These are phyloP conservation scores for Antrozous pallidus DNA, from an alignment of 2,797 vertebrate species.

Conservation along the genomic window DNA sequence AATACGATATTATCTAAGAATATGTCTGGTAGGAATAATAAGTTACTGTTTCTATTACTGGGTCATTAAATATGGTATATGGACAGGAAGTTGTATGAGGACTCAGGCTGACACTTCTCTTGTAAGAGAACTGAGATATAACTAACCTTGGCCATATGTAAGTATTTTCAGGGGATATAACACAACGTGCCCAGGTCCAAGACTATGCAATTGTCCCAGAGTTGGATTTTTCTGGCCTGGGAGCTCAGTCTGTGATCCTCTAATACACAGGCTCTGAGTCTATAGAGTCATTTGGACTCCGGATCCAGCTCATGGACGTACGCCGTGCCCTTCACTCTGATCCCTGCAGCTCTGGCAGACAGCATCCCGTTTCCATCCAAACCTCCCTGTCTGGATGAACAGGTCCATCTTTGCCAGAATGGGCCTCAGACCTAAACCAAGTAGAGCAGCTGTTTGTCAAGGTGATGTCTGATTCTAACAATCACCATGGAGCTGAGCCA, in stretches of 20 bases:
- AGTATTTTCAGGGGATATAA: not conserved
- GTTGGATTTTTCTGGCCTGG: not conserved
- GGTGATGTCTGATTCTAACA: conserved; percentile 67
- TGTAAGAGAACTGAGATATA: not conserved
- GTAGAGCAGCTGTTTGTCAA: conserved; percentile 85
- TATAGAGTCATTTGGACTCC: not conserved
- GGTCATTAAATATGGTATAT: not conserved
- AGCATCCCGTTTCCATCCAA: conserved; percentile 76
- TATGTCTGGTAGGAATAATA: not conserved
- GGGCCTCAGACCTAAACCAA: conserved; percentile 87
- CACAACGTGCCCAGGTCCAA: not conserved
- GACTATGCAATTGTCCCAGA: not conserved
- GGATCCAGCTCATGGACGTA: not conserved
- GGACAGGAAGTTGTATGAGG: not conserved
- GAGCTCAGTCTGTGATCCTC: not conserved
- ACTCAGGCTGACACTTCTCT: not conserved
- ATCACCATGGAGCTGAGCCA: conserved; percentile 71
- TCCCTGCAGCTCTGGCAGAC: conserved; percentile 56
- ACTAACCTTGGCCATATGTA: not conserved
- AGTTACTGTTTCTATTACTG: not conserved
- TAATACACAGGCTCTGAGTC: not conserved
- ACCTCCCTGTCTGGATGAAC: conserved; percentile 84
- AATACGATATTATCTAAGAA: not conserved
- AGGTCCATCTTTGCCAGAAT: conserved; percentile 80
- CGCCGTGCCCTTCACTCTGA: not conserved